These are phyloP conservation scores for Antrozous pallidus DNA, from an alignment of 2,797 vertebrate genomes.

Conservation along the genomic window DNA sequence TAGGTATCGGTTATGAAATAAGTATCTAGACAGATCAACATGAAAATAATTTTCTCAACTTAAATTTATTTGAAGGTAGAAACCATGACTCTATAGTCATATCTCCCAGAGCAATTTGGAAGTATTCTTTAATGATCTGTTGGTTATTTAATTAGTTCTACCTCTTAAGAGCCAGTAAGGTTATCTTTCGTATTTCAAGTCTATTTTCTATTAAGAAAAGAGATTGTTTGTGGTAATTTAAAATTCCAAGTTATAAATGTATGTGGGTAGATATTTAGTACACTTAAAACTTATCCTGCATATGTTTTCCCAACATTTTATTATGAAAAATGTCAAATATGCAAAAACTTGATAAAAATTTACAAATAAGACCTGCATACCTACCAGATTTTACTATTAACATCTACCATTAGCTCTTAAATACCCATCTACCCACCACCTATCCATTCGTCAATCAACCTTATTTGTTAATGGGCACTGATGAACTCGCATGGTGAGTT, in stretches of 20 bases:
- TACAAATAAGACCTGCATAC: background rate
- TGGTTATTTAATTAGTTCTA: slow-evolving; percentile 17
- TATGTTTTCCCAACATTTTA: background rate
- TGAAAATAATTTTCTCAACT: background rate
- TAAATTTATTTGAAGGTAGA: slow-evolving; percentile 1
- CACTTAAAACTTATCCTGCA: background rate
- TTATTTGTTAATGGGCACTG: background rate
- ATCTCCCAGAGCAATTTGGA: background rate
- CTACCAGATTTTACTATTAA: background rate
- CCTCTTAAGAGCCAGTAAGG: background rate
- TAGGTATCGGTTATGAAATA: background rate
- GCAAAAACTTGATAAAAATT: background rate
- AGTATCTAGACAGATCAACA: background rate
- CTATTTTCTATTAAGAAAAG: background rate
- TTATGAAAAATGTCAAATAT: background rate
- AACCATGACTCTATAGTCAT: background rate
- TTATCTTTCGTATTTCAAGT: background rate
- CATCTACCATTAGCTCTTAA: background rate
- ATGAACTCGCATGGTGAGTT: background rate
- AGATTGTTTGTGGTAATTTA: background rate
- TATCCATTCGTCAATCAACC: background rate
- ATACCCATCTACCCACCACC: background rate
- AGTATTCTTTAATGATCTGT: background rate
- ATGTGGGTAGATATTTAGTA: background rate
- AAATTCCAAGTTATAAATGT: background rate